Conservation (phyloP, 2,888 invertebrate genomes). For the Epicampocera succincta region DNA sequence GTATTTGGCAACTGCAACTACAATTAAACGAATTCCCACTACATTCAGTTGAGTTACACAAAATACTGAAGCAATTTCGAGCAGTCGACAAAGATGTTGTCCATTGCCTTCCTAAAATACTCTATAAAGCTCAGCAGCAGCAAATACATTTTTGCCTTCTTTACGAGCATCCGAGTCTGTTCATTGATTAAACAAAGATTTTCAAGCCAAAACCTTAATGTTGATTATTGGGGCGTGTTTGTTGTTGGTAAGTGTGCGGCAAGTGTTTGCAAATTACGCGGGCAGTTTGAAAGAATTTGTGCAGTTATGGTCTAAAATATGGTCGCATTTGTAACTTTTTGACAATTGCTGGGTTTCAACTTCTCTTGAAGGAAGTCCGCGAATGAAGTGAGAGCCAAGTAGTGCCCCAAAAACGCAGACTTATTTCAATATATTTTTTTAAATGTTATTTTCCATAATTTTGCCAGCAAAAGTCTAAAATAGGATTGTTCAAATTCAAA, state of each 20-base stretch:
- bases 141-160: conserved; percentile 5
- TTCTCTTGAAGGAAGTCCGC: too few species aligned
- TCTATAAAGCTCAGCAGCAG: conserved; percentile 29
- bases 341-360: too few species aligned
- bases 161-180: conserved; percentile 1
- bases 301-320: too few species aligned
- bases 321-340: too few species aligned
- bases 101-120: conserved; percentile 38
- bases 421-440: too few species aligned
- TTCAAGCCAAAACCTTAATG: background rate
- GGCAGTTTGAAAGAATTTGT: background rate
- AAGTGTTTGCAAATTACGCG: background rate
- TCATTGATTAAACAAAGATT: background rate
- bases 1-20: conserved; percentile 41
- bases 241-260: background rate
- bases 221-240: conserved; percentile 36
- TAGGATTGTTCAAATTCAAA: too few species aligned
- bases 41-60: conserved; percentile 50
- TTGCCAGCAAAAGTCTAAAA: too few species aligned
- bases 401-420: too few species aligned
- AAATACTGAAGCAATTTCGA: conserved; percentile 12
- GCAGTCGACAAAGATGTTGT: background rate
- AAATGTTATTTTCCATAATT: too few species aligned
- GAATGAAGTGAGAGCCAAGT: too few species aligned
- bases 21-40: conserved; percentile 64